These are phyloP conservation scores for Hirundo rustica DNA, from an alignment of 2,797 vertebrate species.

Conservation along the genomic window DNA sequence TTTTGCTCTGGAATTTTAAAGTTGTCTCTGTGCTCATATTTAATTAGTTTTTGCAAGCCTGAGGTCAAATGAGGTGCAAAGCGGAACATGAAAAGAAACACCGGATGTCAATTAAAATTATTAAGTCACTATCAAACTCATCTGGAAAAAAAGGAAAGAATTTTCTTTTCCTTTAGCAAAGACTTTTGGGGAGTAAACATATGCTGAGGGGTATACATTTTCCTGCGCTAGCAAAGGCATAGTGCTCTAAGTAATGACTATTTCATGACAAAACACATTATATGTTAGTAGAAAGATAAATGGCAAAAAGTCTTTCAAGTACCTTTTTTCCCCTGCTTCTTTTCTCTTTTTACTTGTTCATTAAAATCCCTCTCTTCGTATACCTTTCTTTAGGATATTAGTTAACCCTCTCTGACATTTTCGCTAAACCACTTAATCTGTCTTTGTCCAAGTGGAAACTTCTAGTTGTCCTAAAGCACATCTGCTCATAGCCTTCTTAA, in stretches of 20 bases:
- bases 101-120: slow-evolving; percentile 6
- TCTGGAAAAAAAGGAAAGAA: background rate
- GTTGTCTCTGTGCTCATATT: background rate
- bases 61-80: slow-evolving; percentile 32
- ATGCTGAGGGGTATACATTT: background rate
- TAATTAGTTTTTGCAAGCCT: slow-evolving; percentile 48
- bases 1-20: background rate
- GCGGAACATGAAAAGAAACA: slow-evolving; percentile 37
- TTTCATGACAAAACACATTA: background rate
- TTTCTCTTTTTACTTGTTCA: background rate
- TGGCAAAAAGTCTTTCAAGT: background rate
- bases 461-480: background rate
- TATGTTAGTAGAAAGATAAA: background rate
- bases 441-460: background rate
- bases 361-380: background rate
- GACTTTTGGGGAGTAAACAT: background rate
- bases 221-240: background rate
- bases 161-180: background rate
- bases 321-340: background rate
- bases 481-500: background rate
- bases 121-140: slow-evolving; percentile 31
- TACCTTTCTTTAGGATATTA: background rate
- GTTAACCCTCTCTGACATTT: background rate
- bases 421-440: background rate
- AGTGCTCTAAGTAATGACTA: background rate